Evolutionary conservation across 2,797 vertebrate species (phyloP).

Genomic region (Myotis planiceps): DNA sequence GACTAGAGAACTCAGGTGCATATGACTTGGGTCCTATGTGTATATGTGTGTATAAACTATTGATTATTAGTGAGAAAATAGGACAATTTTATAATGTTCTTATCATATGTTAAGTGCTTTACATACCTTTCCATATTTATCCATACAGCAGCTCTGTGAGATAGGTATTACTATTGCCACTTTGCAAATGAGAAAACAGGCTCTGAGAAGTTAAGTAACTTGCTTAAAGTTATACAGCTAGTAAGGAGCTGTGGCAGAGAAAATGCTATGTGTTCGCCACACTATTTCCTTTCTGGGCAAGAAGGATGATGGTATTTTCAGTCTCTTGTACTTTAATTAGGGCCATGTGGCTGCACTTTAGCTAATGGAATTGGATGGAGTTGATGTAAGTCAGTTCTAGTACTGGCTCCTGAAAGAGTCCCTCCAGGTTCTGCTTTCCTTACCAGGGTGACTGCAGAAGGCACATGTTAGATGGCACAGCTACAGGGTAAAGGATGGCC

Average conservation of each 20-base stretch:
- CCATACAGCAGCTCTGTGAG: not conserved
- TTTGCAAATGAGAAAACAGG: constrained; percentile 33
- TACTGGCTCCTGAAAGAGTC: not conserved
- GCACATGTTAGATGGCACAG: not conserved
- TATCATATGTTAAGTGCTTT: not conserved
- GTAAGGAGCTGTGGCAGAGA: not conserved
- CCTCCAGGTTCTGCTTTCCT: not conserved
- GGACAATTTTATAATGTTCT: not conserved
- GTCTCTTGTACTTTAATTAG: not conserved
- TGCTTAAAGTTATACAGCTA: not conserved
- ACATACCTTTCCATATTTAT: not conserved
- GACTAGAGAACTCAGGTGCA: not conserved
- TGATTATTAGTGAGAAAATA: not conserved
- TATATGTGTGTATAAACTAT: not conserved
- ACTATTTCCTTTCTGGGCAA: not conserved
- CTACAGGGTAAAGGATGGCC: not conserved
- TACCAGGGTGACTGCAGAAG: not conserved
- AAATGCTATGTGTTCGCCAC: not conserved
- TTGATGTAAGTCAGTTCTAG: not conserved
- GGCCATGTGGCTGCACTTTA: not conserved
- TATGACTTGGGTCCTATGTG: not conserved
- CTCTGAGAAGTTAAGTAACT: not conserved
- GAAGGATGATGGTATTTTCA: not conserved
- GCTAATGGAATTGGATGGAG: not conserved
- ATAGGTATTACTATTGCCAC: not conserved